phyloP scores from a whole-genome alignment of 2,113 vertebrate genomes.

The Nibea albiflora region DNA sequence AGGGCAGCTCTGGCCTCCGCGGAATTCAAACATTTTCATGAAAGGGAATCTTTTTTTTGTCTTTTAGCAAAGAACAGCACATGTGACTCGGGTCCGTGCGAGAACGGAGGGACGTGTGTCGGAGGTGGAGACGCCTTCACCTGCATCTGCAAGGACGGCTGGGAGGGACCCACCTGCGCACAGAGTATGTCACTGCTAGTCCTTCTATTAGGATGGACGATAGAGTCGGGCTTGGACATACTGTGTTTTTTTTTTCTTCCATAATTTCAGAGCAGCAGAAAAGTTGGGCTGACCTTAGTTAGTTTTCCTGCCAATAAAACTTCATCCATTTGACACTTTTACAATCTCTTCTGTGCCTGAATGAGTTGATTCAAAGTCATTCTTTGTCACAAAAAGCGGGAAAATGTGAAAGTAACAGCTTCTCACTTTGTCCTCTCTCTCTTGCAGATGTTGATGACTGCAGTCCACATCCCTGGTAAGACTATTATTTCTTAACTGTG shows the following conservation, averaged over 20 bases:
- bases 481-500: neutral
- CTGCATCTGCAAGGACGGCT: slow-evolving; percentile 97
- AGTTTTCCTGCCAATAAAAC: neutral
- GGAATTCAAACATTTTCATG: neutral
- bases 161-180: slow-evolving; percentile 93
- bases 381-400: neutral
- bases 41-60: neutral
- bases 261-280: too few relatives aligned
- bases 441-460: slow-evolving; percentile 93
- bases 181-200: slow-evolving; percentile 85
- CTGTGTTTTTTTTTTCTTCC: too few relatives aligned
- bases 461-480: slow-evolving; percentile 96
- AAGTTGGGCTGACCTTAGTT: too few relatives aligned
- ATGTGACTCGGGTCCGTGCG: slow-evolving; percentile 91
- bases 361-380: neutral
- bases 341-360: too few relatives aligned
- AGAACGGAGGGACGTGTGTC: slow-evolving; percentile 95
- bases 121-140: slow-evolving; percentile 91
- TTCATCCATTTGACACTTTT: neutral
- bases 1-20: neutral
- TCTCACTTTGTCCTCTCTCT: slow-evolving; percentile 2
- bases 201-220: neutral
- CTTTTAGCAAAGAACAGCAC: slow-evolving; percentile 91
- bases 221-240: neutral
- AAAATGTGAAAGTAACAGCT: neutral